Evolutionary conservation across 2,888 invertebrate genomes (phyloP).

Genomic region (Cataglyphis altisquamis): DNA sequence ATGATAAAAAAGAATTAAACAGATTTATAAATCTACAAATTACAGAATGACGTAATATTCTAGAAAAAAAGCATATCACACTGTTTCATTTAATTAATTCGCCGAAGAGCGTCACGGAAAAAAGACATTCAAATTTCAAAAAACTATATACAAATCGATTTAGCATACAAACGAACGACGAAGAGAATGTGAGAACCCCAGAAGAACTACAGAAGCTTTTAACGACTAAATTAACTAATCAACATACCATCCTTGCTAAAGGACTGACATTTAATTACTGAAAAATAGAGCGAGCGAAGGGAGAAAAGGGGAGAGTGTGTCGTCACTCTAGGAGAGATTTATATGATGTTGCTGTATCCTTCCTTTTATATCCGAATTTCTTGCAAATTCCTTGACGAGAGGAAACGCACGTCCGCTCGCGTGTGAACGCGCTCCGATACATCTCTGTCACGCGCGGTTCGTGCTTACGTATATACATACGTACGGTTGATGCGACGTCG

Average conservation of each 20-base stretch:
- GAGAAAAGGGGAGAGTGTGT: background rate
- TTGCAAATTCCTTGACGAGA: background rate
- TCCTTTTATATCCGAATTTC: background rate
- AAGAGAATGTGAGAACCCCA: too few relatives aligned
- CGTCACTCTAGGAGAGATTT: background rate
- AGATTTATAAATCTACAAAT: background rate
- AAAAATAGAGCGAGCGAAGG: background rate
- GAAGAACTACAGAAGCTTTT: too few relatives aligned
- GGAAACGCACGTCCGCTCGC: background rate
- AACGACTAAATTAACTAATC: background rate
- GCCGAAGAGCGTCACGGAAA: background rate
- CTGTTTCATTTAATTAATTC: background rate
- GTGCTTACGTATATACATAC: background rate
- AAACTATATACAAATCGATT: background rate
- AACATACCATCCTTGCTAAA: background rate
- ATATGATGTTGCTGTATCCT: too few relatives aligned
- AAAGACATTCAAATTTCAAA: background rate
- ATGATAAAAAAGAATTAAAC: background rate
- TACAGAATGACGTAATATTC: background rate
- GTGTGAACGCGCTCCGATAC: constrained; percentile 1
- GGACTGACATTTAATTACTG: background rate
- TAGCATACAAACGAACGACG: background rate
- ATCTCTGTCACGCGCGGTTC: constrained; percentile 30
- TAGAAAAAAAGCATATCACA: background rate
- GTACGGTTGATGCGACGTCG: background rate